These are phyloP conservation scores for Drosophila algonquin DNA, from an alignment of 2,888 invertebrate genomes.

Conservation along the genomic window DNA sequence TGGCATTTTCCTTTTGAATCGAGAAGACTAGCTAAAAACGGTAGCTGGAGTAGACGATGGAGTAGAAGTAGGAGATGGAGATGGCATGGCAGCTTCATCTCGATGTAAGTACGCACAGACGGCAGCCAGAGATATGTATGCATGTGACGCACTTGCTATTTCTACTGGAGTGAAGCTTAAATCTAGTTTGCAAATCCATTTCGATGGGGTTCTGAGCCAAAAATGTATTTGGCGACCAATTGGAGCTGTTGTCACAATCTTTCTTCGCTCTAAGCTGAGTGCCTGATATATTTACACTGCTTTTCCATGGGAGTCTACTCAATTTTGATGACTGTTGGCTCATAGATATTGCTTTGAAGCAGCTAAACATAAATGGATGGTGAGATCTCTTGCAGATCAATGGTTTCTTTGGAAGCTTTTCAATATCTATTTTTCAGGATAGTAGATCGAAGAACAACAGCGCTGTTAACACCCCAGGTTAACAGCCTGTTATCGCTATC, in stretches of 20 bases:
- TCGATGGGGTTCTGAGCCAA: background rate
- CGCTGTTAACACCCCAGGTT: too few species aligned
- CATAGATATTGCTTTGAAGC: too few species aligned
- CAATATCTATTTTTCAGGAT: too few species aligned
- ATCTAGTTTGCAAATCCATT: background rate
- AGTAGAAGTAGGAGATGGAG: background rate
- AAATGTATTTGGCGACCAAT: background rate
- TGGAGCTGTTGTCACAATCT: background rate
- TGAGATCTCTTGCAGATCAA: too few species aligned
- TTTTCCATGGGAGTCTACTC: background rate
- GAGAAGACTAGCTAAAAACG: constrained; percentile 11
- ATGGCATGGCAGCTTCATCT: background rate
- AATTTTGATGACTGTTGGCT: background rate
- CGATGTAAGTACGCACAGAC: constrained; percentile 4
- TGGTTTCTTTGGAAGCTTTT: too few species aligned
- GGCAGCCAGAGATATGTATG: constrained; percentile 3
- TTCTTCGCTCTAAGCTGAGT: background rate
- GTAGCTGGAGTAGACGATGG: background rate
- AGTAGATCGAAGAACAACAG: too few species aligned
- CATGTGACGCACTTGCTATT: constrained; percentile 10
- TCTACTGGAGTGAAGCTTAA: constrained; percentile 1
- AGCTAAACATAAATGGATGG: too few species aligned
- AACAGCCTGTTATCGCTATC: too few species aligned
- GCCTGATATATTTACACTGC: background rate
- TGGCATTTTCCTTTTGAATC: constrained; percentile 55